Conservation (phyloP, 2,797 vertebrate genomes). For the Phoebastria nigripes region DNA sequence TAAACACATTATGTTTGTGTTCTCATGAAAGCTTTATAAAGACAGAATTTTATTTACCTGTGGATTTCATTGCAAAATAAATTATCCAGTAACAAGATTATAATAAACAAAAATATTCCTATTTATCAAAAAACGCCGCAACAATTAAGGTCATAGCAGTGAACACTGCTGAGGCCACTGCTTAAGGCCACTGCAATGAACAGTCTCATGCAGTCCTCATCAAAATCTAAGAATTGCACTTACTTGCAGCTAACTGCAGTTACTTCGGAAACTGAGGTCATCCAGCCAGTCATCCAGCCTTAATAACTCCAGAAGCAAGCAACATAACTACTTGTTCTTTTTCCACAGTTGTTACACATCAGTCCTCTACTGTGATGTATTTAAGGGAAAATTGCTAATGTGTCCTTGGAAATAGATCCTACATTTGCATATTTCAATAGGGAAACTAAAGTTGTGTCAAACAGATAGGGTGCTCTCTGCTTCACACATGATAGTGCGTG, state of each 20-base stretch:
- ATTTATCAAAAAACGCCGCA: background rate
- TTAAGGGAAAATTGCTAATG: background rate
- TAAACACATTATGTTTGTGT: fast-evolving
- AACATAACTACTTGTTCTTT: background rate
- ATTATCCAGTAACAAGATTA: background rate
- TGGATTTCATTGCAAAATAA: background rate
- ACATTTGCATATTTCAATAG: background rate
- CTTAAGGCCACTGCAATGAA: background rate
- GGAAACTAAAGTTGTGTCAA: background rate
- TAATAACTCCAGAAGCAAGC: background rate
- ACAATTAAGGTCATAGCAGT: background rate
- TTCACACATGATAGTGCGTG: fast-evolving
- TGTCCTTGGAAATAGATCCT: background rate
- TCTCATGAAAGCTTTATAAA: background rate
- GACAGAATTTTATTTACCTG: fast-evolving
- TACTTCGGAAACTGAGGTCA: background rate
- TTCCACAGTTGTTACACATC: background rate
- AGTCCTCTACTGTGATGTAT: background rate
- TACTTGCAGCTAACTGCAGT: background rate
- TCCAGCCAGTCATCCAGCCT: background rate
- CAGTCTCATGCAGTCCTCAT: background rate
- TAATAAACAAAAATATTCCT: background rate
- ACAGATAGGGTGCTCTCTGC: background rate
- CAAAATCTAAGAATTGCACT: background rate
- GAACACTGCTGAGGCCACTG: background rate